Evolutionary conservation across 2,888 invertebrate species (phyloP).

Genomic region (Synergus umbraculus): DNA sequence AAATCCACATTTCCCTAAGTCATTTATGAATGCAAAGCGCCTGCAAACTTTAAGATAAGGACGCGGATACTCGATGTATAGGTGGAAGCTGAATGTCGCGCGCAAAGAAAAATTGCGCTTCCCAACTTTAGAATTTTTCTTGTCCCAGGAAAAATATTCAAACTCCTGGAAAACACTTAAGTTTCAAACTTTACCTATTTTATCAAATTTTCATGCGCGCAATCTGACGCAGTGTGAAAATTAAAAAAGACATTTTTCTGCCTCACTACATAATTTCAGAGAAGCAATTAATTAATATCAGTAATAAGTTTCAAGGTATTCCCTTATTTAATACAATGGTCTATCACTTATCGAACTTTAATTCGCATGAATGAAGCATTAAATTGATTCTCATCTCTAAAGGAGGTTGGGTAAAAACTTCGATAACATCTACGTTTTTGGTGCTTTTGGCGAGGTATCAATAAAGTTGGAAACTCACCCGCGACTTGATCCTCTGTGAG

Average conservation of each 20-base stretch:
- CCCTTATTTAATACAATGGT: constrained; percentile 1
- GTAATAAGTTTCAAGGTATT: background rate
- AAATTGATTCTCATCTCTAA: constrained; percentile 17
- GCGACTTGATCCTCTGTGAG: constrained; percentile 93
- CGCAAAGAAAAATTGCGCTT: background rate
- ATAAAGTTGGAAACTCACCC: constrained; percentile 78
- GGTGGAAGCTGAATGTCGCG: background rate
- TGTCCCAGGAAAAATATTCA: background rate
- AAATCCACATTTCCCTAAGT: constrained; percentile 48
- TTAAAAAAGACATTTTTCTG: background rate
- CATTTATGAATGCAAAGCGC: constrained; percentile 47
- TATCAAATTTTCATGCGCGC: background rate
- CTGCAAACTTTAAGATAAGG: constrained; percentile 45
- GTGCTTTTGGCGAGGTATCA: constrained; percentile 21
- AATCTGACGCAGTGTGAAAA: background rate
- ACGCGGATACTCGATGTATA: constrained; percentile 9
- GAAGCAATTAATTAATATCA: background rate
- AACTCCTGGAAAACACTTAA: background rate
- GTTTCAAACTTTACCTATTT: background rate
- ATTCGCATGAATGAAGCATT: constrained; percentile 17
- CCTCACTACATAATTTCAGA: background rate
- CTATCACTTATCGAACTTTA: constrained; percentile 26
- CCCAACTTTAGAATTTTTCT: background rate
- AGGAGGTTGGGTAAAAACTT: constrained; percentile 12
- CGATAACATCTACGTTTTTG: constrained; percentile 16